A percentile compares a stretch with the other conserved stretches of the same genome.
Conservation (phyloP, 2,113 vertebrate genomes). For the Heloderma charlesbogerti region DNA sequence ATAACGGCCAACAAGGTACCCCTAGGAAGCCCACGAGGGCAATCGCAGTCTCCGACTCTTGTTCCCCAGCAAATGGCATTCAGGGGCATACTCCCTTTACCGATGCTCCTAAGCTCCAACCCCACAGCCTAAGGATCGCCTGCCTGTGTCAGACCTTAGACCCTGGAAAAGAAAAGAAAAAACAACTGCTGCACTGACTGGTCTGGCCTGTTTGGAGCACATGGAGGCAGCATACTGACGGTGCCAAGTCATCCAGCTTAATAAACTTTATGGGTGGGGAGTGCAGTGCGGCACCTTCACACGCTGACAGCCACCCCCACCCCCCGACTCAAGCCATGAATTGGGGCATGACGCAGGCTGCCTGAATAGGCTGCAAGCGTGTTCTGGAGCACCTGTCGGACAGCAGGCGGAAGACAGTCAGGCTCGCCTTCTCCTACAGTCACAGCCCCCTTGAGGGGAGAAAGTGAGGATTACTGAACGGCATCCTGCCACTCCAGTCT, state of each 20-base stretch:
- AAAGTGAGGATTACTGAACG: not conserved
- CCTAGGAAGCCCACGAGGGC: not conserved
- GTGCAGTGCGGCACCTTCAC: not conserved
- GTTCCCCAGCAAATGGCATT: not conserved
- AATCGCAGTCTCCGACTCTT: not conserved
- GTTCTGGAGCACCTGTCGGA: too few relatives aligned
- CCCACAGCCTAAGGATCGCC: too few relatives aligned
- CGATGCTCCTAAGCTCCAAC: not conserved
- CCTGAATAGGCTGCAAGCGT: not conserved
- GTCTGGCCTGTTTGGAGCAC: conserved; percentile 4
- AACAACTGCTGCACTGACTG: not conserved
- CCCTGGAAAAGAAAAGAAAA: not conserved
- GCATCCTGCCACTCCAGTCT: too few relatives aligned
- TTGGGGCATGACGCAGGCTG: not conserved
- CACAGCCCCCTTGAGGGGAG: not conserved
- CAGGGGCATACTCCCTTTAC: not conserved
- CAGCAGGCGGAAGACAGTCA: not conserved
- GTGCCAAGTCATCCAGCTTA: conserved; percentile 28
- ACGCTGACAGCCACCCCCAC: too few relatives aligned
- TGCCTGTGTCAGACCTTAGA: not conserved
- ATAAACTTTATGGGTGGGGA: conserved; percentile 17
- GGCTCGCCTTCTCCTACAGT: not conserved
- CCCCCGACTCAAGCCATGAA: too few relatives aligned
- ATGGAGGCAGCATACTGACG: not conserved
- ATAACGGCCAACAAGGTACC: not conserved